Conservation (phyloP, 1,140 invertebrate genomes). For the Pseudomyrmex cubaensis region DNA sequence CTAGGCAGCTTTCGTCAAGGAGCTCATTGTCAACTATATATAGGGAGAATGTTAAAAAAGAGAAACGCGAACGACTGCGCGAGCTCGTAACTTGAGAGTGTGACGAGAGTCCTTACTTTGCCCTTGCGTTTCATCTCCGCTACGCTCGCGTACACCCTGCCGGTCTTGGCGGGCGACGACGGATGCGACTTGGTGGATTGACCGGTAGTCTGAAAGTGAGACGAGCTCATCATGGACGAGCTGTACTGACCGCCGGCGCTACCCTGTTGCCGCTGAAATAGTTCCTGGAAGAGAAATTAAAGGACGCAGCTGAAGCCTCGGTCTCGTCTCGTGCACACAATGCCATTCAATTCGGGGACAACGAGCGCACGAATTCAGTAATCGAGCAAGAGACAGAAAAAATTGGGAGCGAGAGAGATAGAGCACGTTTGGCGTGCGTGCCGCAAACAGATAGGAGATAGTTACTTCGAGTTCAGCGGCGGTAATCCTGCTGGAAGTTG, state of each 20-base stretch:
- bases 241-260: slow-evolving; percentile 82
- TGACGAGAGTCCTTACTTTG: slow-evolving; percentile 87
- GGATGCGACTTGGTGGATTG: slow-evolving; percentile 87
- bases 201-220: slow-evolving; percentile 90
- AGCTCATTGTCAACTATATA: slow-evolving; percentile 26
- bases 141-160: slow-evolving; percentile 95
- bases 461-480: slow-evolving; percentile 92
- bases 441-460: slow-evolving; percentile 8
- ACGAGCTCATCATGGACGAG: slow-evolving; percentile 89
- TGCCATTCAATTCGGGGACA: slow-evolving; percentile 69
- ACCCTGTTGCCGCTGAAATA: slow-evolving; percentile 93
- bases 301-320: slow-evolving; percentile 76
- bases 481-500: slow-evolving; percentile 94
- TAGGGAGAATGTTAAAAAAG: slow-evolving; percentile 24
- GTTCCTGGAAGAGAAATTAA: slow-evolving; percentile 86
- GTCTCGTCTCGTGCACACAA: slow-evolving; percentile 64
- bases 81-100: slow-evolving; percentile 52
- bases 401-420: slow-evolving; percentile 1
- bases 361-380: slow-evolving; percentile 65
- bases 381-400: slow-evolving; percentile 44
- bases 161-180: slow-evolving; percentile 88
- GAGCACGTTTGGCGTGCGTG: slow-evolving; percentile 16
- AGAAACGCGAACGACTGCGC: slow-evolving; percentile 42
- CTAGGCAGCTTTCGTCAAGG: slow-evolving; percentile 27
- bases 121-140: slow-evolving; percentile 96